These are phyloP conservation scores for Anarhynchus alexandrinus DNA, from an alignment of 2,113 vertebrate genomes.

Conservation along the genomic window DNA sequence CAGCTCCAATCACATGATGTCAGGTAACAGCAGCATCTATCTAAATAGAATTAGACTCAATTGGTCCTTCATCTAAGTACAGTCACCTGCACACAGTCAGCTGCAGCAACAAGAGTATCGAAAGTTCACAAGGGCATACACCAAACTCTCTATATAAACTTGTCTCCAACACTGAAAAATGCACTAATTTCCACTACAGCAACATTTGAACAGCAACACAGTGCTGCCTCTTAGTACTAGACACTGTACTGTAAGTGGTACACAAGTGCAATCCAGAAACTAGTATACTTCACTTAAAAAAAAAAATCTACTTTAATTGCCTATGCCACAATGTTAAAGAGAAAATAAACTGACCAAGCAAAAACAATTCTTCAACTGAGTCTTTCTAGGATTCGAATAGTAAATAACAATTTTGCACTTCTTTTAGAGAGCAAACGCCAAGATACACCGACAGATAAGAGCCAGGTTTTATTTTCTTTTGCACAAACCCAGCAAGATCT, in stretches of 20 bases:
- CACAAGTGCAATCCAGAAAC: neutral
- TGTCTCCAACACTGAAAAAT: neutral
- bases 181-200: neutral
- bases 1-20: neutral
- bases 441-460: neutral
- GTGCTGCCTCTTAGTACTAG: neutral
- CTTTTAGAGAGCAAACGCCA: neutral
- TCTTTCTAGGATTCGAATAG: neutral
- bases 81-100: neutral
- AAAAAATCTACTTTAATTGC: neutral
- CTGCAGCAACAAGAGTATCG: neutral
- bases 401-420: neutral
- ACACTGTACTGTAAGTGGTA: fast-evolving
- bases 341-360: neutral
- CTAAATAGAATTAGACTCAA: neutral
- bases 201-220: neutral
- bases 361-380: neutral
- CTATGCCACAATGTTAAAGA: fast-evolving
- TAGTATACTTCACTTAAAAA: neutral
- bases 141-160: neutral
- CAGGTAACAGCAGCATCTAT: neutral
- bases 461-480: neutral
- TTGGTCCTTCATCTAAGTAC: neutral
- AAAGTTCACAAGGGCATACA: neutral
- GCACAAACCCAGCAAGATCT: neutral